phyloP scores from a whole-genome alignment of 2,888 invertebrate genomes.

The Hemithea aestivaria region DNA sequence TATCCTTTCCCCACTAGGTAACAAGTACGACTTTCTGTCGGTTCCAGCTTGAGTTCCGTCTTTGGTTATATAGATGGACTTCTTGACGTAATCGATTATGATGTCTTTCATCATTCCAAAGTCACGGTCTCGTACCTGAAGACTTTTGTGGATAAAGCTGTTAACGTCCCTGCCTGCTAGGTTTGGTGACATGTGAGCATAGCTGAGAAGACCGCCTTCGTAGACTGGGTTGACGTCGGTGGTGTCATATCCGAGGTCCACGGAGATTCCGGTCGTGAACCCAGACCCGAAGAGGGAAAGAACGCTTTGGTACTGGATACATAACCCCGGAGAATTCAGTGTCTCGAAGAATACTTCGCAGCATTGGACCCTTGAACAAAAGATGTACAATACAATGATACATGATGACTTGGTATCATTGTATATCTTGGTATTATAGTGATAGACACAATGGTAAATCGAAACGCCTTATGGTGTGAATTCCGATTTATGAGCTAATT shows the following conservation, averaged over 20 bases:
- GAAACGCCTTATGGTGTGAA: too few species aligned
- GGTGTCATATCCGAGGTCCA: conserved; percentile 56
- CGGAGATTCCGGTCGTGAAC: conserved; percentile 53
- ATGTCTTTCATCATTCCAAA: conserved; percentile 27
- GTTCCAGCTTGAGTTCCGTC: conserved; percentile 26
- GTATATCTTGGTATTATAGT: too few species aligned
- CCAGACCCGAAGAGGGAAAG: conserved; percentile 60
- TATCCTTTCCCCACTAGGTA: conserved; percentile 45
- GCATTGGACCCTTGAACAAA: conserved; percentile 50
- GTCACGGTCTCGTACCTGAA: conserved; percentile 33
- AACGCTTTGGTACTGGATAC: conserved; percentile 52
- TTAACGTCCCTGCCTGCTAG: conserved; percentile 42
- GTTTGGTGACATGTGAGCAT: conserved; percentile 50
- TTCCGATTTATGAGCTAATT: too few species aligned
- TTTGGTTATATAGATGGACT: conserved; percentile 39
- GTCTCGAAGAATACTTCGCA: conserved; percentile 65
- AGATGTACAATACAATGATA: neutral
- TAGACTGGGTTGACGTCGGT: conserved; percentile 52
- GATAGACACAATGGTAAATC: too few species aligned
- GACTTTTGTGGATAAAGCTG: conserved; percentile 35
- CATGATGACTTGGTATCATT: too few species aligned
- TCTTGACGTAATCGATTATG: conserved; percentile 40
- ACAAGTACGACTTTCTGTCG: conserved; percentile 30
- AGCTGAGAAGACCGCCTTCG: conserved; percentile 52
- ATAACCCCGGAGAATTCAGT: conserved; percentile 53